Conservation (phyloP, 2,888 invertebrate genomes). For the Tachina fera region DNA sequence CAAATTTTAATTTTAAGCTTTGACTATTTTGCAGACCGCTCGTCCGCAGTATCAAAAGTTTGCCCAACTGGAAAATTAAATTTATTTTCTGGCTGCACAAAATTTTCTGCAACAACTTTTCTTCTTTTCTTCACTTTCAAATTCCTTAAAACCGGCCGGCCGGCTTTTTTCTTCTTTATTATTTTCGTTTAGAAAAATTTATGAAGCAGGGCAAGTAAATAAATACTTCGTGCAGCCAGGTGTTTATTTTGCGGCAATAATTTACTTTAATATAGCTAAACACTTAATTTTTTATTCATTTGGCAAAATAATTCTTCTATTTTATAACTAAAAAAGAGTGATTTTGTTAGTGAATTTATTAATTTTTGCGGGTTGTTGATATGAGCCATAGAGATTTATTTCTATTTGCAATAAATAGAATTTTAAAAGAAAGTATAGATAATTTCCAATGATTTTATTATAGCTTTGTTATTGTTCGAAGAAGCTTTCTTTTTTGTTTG, state of each 20-base stretch:
- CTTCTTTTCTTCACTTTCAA: neutral
- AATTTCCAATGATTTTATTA: too few species aligned
- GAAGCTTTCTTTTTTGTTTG: too few species aligned
- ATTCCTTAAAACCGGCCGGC: constrained; percentile 38
- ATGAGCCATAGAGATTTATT: constrained; percentile 34
- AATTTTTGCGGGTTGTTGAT: constrained; percentile 33
- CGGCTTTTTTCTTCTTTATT: constrained; percentile 20
- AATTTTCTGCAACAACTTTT: neutral
- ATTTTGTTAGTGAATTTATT: constrained; percentile 28
- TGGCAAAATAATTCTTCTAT: neutral
- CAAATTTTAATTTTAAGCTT: too few species aligned
- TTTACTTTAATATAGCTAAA: constrained; percentile 16
- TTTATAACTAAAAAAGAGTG: neutral
- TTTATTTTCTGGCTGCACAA: neutral
- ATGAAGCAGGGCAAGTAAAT: constrained; percentile 13
- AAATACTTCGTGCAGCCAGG: constrained; percentile 1
- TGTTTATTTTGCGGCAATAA: constrained; percentile 20
- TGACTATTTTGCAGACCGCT: too few species aligned
- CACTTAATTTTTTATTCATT: neutral
- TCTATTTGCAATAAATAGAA: neutral
- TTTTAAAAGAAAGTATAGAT: neutral
- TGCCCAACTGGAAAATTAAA: too few species aligned
- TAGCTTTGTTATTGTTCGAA: too few species aligned
- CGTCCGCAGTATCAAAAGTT: too few species aligned
- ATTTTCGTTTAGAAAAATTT: neutral